Percentiles rank a stretch among this genome's conserved stretches.
phyloP scores from a whole-genome alignment of 2,888 invertebrate genomes.

The Pristionchus arcanus region DNA sequence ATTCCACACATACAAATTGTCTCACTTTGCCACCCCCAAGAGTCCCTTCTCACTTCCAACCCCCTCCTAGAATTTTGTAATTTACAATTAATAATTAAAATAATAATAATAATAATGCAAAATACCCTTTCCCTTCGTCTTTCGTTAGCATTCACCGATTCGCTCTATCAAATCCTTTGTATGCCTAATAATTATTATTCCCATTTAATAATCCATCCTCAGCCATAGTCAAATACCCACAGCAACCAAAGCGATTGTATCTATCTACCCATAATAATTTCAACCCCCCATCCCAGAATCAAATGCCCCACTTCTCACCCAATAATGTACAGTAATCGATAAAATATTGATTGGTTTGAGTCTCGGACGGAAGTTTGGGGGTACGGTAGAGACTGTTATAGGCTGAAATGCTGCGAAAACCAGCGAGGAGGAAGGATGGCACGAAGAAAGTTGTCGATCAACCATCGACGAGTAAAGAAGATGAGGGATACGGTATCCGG shows the following conservation, averaged over 20 bases:
- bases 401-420: slow-evolving; percentile 66
- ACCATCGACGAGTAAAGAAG: neutral
- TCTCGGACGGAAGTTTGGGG: neutral
- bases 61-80: slow-evolving; percentile 34
- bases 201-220: neutral
- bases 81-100: neutral
- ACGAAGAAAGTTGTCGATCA: slow-evolving; percentile 35
- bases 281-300: neutral
- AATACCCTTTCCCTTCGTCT: slow-evolving; percentile 35
- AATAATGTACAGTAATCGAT: slow-evolving; percentile 49
- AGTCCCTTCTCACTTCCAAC: neutral
- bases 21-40: neutral
- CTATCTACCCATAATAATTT: neutral
- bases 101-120: neutral
- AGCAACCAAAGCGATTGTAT: slow-evolving; percentile 24
- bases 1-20: neutral
- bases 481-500: slow-evolving; percentile 47
- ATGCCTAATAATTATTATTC: neutral
- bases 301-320: neutral
- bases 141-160: slow-evolving; percentile 21
- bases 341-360: slow-evolving; percentile 10
- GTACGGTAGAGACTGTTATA: slow-evolving; percentile 56
- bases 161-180: neutral
- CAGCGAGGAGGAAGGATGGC: slow-evolving; percentile 58
- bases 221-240: slow-evolving; percentile 10